phyloP scores from a whole-genome alignment of 2,113 vertebrate species.

The Rostratula benghalensis region DNA sequence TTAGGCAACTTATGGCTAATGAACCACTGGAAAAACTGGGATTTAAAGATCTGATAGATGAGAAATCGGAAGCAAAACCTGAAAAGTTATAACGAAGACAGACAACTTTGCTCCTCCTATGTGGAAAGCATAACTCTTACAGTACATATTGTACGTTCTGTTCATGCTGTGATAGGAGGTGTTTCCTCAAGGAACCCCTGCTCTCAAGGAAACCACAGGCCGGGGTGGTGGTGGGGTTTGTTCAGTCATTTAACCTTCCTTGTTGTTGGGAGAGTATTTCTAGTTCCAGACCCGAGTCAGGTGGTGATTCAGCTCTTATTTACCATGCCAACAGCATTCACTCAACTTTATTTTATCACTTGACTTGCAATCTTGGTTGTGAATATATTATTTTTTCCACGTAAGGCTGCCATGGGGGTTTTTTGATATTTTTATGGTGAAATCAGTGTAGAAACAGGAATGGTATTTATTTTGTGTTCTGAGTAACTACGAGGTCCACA shows the following conservation, averaged over 20 bases:
- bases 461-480: not conserved
- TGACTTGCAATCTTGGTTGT: not conserved
- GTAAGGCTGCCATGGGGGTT: not conserved
- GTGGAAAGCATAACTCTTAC: not conserved
- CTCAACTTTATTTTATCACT: not conserved
- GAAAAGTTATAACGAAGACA: conserved; percentile 41
- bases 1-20: conserved; percentile 90
- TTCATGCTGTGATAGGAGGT: not conserved
- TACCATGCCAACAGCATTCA: not conserved
- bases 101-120: not conserved
- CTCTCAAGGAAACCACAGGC: not conserved
- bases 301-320: not conserved
- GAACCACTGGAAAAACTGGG: conserved; percentile 92
- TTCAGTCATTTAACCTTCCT: not conserved
- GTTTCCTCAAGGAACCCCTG: not conserved
- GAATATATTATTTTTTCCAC: not conserved
- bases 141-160: not conserved
- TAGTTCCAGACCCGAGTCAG: not conserved
- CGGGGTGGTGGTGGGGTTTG: too few species aligned
- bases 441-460: not conserved
- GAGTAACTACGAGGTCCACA: not conserved
- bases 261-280: not conserved
- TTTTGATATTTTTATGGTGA: not conserved
- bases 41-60: conserved; percentile 83
- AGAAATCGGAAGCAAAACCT: conserved; percentile 58